Evolutionary conservation across 2,888 invertebrate species (phyloP), one percentile per base, ranked within the genome.

Genomic region (Azorinus chamasolen): DNA sequence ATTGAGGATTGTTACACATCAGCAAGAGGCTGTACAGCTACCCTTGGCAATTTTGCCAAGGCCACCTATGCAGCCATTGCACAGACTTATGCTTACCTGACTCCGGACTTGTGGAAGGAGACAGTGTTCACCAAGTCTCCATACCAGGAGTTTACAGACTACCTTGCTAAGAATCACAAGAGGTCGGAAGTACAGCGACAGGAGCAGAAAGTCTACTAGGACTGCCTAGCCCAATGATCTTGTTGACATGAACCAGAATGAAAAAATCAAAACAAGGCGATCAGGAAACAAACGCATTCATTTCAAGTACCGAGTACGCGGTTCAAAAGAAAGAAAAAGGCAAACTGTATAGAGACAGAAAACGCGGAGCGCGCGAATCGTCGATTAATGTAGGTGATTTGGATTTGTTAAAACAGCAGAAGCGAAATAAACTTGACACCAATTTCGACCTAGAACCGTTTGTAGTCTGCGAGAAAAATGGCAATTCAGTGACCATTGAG

Each of bases 1-100:
- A 99, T 99, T 92, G 98, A 99, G 93, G 99, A 99, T 94, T 99
- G 99, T 93, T 99, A 99, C 94, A 99, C 99, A 8, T 97, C 98
- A 8, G 98, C 99, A 59, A 96, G 98, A 92, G 99, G 99, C 59
- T 98, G 98, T 46, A 99, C 99, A 78, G 98, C 98, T 75, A 99
- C 99, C 6, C 95, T 99, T 83, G 99, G 99, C 89, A 99, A 99
- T 94, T 99, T 99, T 90, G 99, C 99, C 65, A 99, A 99, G 94
- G 99, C 99, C 14, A 99, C 99, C 8, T 99, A 98, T 93, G 97
- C 98, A 77, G 99, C 99, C 55, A 99, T 99, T 91, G 97, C 98
- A 39, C 97, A 98, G 94, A 99, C 99, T 27, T 99, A 99, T 91
- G 97, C 98, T 8, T 99, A 99, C 94, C 95, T 99, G 93, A 99